A percentile compares a stretch with the other conserved stretches of the same genome.
phyloP scores from a whole-genome alignment of 2,113 vertebrate species.

The Hiodon alosoides region DNA sequence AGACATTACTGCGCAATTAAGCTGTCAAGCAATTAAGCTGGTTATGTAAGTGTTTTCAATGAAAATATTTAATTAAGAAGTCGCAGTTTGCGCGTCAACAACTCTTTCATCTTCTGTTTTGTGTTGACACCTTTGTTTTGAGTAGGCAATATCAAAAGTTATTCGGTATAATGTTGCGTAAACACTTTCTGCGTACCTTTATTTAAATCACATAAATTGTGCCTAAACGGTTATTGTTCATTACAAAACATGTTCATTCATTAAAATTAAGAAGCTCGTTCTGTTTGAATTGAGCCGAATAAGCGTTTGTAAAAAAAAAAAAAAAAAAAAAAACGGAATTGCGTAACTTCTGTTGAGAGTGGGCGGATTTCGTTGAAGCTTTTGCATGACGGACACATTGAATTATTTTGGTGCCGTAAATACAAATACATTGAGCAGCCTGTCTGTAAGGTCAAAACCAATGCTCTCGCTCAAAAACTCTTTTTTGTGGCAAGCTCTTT shows the following conservation, averaged over 20 bases:
- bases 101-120: not conserved
- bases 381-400: too few relatives aligned
- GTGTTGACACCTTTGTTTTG: not conserved
- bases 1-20: too few relatives aligned
- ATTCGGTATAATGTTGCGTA: too few relatives aligned
- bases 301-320: too few relatives aligned
- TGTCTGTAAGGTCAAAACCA: too few relatives aligned
- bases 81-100: not conserved
- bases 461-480: too few relatives aligned
- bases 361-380: conserved; percentile 1
- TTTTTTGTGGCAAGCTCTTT: too few relatives aligned
- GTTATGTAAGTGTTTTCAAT: too few relatives aligned
- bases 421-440: not conserved
- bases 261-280: not conserved
- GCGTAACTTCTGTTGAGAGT: conserved; percentile 5
- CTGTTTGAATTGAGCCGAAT: not conserved
- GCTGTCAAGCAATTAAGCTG: too few relatives aligned
- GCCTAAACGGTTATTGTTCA: not conserved
- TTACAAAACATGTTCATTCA: not conserved
- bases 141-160: too few relatives aligned
- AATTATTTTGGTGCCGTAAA: not conserved
- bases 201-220: not conserved
- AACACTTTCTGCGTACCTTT: too few relatives aligned
- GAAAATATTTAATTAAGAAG: not conserved
- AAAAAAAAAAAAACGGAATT: not conserved